Evolutionary conservation across 1,140 invertebrate genomes (phyloP), one percentile per base, ranked within the genome.

Genomic region (Mycetomoellerius zeteki): DNA sequence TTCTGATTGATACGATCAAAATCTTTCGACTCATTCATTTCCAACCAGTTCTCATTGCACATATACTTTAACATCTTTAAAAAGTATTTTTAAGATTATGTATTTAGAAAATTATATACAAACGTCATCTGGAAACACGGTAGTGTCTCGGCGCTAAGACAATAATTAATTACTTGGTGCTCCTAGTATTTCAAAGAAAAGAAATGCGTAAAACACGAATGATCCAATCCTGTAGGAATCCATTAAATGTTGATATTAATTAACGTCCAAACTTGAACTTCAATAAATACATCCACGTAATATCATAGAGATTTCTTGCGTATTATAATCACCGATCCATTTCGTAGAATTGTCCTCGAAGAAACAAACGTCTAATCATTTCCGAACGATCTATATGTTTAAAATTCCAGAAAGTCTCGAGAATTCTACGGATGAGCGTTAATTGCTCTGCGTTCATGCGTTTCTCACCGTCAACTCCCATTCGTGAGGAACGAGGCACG

Each of bases 291-390:
- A 24, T 37, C 6, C 21, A 30, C 19, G 1, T 21, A 33, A 30
- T n/a, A n/a, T 21, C 5, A 14, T 73, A 3, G 24, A 33, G 10
- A 33, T 58, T 21, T 56, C 21, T 76, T 8, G 43, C 16, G 3
- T 19, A 50, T 72, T 27, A 52, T 76, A 76, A 58, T 76, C 72
- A 56, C 30, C 19, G n/a, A 16, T 19, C 37, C 12, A 50, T 30
- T 78, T 47, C 24, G 10, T 27, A 21, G 58, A 78, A 77, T 77
- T 19, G 43, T 64, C 58, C 65, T 69, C 10, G 5, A 50, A 58
- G n/a, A 33, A 60, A 64, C 60, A 19, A 47, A 27, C 56, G 37
- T 16, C 33, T 62, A 64, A 47, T 64, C 56, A 43, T 14, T 65
- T n/a, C 1, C 33, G 30, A 60, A 56, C n/a, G 54, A 24, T 27